phyloP scores from a whole-genome alignment of 2,888 invertebrate species.

The Drosophila lutescens region DNA sequence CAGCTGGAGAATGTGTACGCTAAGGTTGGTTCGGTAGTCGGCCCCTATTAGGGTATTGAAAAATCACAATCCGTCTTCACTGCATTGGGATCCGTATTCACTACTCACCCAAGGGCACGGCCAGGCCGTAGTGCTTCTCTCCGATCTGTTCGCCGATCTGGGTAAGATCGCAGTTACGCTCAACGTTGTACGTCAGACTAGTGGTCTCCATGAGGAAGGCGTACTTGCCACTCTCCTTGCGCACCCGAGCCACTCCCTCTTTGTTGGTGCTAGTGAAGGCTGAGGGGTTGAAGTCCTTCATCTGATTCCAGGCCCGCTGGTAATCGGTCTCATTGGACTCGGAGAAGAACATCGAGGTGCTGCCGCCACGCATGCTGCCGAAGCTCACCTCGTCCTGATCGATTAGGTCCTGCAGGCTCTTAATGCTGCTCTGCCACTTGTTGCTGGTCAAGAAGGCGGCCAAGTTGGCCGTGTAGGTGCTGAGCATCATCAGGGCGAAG shows the following conservation, averaged over 20 bases:
- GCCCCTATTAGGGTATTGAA: conserved; percentile 86
- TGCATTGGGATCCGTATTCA: too few species aligned
- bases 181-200: conserved; percentile 94
- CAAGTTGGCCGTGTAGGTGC: conserved; percentile 96
- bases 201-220: conserved; percentile 99
- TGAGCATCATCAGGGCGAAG: conserved; percentile 91
- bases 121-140: conserved; percentile 96
- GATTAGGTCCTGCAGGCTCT: conserved; percentile 95
- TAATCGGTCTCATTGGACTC: conserved; percentile 93
- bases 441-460: conserved; percentile 96
- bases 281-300: conserved; percentile 92
- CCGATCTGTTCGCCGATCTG: conserved; percentile 93
- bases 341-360: conserved; percentile 96
- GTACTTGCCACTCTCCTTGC: conserved; percentile 90
- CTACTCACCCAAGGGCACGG: conserved; percentile 92
- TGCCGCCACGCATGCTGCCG: conserved; percentile 94
- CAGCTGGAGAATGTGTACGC: conserved; percentile 93
- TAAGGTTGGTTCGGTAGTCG: conserved; percentile 91
- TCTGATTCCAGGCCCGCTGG: conserved; percentile 94
- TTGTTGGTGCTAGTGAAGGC: conserved; percentile 92
- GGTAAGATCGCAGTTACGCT: conserved; percentile 91
- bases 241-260: conserved; percentile 93
- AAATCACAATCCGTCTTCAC: too few species aligned
- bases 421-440: conserved; percentile 94
- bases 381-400: conserved; percentile 97